Base-by-base conservation (phyloP, 2,888 invertebrate genomes). In the Lycophotia porphyrea region DNA sequence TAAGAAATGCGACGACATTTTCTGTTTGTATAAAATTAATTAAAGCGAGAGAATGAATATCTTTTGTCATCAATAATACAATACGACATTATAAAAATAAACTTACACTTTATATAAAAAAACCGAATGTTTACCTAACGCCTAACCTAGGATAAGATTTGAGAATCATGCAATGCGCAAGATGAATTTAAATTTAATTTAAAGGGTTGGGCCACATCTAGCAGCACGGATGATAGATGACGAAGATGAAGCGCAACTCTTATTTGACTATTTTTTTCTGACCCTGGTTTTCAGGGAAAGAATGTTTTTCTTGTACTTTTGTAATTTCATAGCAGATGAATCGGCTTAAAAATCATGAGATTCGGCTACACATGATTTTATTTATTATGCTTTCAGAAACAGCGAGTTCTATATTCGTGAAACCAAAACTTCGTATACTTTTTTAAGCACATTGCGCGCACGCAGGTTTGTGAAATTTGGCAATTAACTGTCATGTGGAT, bases 31-130 rank as follows among this genome's bases (percentile, higher is more conserved):
- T 60, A 24, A 70, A 63, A 71, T 74, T 73, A 78, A 81, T 81
- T 71, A 70, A 70, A 70, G 8, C 24, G 27, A 42, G 34, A 11
- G 47, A 76, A 82, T 76, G 67, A 79, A 82, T 80, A 76, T 64
- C 52, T 27, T n/a, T 63, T 69, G 70, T 70, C 82, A 60, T 44
- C 31, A 58, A 70, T 61, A 47, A 42, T 5, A 70, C 49, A 63
- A 70, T 61, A 47, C 49, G 7, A 70, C 49, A 63, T 18, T 24
- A 15, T 64, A 71, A 64, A 81, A 78, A 78, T 78, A 81, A 49
- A 63, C 68, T 61, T 52, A 42, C 5, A 7, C 13, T 52, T 39
- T 42, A 24, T 18, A 39, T 13, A 39, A 66, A 39, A 66, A 77
- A 77, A 44, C 27, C 21, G 18, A 63, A 76, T 47, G 7, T 39